Evolutionary conservation across 2,888 invertebrate species (phyloP).

Genomic region (Eucriotettix oculatus): DNA sequence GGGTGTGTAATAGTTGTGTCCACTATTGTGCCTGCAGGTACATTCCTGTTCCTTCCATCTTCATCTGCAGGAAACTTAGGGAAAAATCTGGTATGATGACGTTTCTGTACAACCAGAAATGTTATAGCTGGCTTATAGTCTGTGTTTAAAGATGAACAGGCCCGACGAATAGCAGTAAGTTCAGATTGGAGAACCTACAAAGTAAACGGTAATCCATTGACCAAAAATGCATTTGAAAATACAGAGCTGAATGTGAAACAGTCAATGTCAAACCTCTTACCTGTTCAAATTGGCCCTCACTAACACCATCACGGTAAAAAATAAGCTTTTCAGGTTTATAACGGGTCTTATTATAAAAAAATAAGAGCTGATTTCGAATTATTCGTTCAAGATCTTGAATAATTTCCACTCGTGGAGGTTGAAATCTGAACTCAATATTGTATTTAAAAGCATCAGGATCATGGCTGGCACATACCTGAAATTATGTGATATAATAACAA

Average conservation of each 20-base stretch:
- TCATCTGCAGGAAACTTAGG: constrained; percentile 33
- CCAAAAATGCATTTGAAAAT: background rate
- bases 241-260: background rate
- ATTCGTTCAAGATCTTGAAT: constrained; percentile 56
- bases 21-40: constrained; percentile 74
- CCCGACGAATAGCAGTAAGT: constrained; percentile 48
- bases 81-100: constrained; percentile 71
- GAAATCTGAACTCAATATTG: constrained; percentile 60
- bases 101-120: constrained; percentile 88
- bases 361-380: constrained; percentile 42
- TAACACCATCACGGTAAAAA: constrained; percentile 67
- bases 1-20: constrained; percentile 76
- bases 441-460: constrained; percentile 45
- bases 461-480: constrained; percentile 54
- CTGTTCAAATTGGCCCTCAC: constrained; percentile 64
- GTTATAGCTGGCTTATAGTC: constrained; percentile 60
- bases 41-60: constrained; percentile 49
- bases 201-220: background rate
- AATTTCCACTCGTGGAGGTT: constrained; percentile 55
- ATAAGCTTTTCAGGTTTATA: constrained; percentile 44
- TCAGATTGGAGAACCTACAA: constrained; percentile 45
- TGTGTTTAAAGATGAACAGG: constrained; percentile 39
- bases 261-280: constrained; percentile 21
- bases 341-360: constrained; percentile 34
- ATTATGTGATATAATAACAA: background rate